Percentiles rank a stretch among this genome's conserved stretches.
Conservation (phyloP, 2,113 vertebrate species). For the Catharus fuscescens region DNA sequence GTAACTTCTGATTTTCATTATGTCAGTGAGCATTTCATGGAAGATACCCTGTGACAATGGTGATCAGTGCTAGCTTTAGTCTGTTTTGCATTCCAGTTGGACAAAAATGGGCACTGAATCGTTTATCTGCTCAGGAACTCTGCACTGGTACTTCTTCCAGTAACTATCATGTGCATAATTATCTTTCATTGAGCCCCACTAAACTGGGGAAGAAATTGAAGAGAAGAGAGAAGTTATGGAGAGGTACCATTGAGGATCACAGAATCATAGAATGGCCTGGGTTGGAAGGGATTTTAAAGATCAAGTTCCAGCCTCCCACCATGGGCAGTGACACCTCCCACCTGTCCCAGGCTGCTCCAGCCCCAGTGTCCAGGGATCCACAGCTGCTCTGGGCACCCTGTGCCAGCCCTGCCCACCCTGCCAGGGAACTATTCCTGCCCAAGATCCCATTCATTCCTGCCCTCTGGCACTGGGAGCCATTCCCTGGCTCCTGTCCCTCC, state of each 20-base stretch:
- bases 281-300: neutral
- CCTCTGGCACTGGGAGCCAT: no score
- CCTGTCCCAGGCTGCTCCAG: rapidly evolving
- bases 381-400: neutral
- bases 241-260: neutral
- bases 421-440: no score
- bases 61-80: neutral
- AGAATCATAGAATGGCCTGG: neutral
- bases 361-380: neutral
- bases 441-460: no score
- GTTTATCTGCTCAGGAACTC: neutral
- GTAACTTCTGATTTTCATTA: neutral
- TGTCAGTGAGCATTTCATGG: neutral
- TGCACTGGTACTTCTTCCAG: neutral
- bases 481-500: no score
- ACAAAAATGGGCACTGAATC: neutral
- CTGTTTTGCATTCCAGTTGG: neutral
- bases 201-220: neutral
- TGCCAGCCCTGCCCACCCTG: no score
- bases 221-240: neutral
- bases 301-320: rapidly evolving
- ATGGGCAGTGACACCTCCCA: neutral
- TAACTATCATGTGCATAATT: neutral
- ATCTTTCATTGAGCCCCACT: neutral
- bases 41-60: neutral